phyloP scores from a whole-genome alignment of 2,113 vertebrate species.

The Labeo catla region DNA sequence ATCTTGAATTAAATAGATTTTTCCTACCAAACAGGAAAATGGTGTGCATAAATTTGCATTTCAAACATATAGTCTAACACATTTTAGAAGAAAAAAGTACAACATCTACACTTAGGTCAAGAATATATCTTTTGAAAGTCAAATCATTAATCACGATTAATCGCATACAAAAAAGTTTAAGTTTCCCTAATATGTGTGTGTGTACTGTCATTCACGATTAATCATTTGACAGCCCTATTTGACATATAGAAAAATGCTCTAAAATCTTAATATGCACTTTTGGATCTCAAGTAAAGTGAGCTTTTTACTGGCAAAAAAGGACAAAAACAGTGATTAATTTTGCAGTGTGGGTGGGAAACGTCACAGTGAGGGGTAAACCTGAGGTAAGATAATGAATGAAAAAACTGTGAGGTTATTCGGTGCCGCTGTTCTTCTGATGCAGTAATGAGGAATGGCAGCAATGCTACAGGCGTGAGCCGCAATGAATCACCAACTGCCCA shows the following conservation, averaged over 20 bases:
- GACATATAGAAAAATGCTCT: not conserved
- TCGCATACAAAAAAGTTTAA: too few species aligned
- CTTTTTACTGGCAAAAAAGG: not conserved
- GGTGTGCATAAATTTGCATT: not conserved
- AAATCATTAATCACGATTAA: too few species aligned
- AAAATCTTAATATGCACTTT: not conserved
- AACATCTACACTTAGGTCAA: not conserved
- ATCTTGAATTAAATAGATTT: not conserved
- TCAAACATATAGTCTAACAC: not conserved
- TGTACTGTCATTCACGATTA: too few species aligned
- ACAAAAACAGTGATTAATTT: not conserved
- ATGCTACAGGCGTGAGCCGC: slow-evolving; percentile 1
- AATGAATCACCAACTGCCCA: slow-evolving; percentile 31
- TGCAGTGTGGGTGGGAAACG: not conserved
- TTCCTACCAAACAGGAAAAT: not conserved
- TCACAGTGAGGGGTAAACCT: not conserved
- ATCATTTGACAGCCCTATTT: too few species aligned
- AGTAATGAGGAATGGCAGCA: slow-evolving; percentile 2
- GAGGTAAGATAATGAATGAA: not conserved
- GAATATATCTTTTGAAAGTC: too few species aligned
- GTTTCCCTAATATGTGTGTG: too few species aligned
- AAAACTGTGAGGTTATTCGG: not conserved
- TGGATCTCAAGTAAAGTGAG: not conserved
- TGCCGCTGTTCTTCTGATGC: not conserved
- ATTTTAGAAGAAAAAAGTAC: not conserved